phyloP scores from a whole-genome alignment of 1,140 invertebrate genomes.

The Euglossa dilemma region DNA sequence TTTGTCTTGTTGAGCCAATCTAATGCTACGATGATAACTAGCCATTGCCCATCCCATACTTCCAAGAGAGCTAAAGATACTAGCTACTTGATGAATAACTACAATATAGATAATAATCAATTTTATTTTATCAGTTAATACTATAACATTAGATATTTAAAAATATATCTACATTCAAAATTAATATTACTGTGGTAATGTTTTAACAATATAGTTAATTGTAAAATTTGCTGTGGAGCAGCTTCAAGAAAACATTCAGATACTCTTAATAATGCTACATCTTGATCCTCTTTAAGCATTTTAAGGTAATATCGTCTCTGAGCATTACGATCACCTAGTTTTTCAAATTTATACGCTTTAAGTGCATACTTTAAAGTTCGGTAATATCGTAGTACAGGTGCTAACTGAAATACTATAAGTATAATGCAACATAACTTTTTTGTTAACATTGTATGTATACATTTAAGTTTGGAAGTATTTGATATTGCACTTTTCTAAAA shows the following conservation, averaged over 20 bases:
- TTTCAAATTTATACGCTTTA: constrained; percentile 81
- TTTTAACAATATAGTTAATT: constrained; percentile 87
- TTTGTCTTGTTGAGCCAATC: constrained; percentile 89
- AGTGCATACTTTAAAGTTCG: constrained; percentile 84
- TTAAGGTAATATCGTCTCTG: constrained; percentile 87
- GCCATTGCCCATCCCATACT: constrained; percentile 94
- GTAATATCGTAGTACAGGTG: constrained; percentile 83
- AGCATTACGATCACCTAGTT: constrained; percentile 76
- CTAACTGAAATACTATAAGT: constrained; percentile 81
- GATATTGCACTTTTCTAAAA: constrained; percentile 39
- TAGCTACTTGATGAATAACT: constrained; percentile 88
- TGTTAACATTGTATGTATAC: constrained; percentile 30
- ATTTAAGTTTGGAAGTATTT: neutral
- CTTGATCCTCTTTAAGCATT: constrained; percentile 92
- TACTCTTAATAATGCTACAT: constrained; percentile 91
- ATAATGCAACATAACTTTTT: constrained; percentile 48
- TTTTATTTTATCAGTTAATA: constrained; percentile 39
- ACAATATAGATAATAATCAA: constrained; percentile 64
- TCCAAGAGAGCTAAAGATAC: constrained; percentile 88
- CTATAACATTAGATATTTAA: constrained; percentile 40
- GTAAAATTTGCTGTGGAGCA: constrained; percentile 93
- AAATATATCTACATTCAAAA: constrained; percentile 76
- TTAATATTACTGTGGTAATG: constrained; percentile 79
- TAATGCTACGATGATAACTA: constrained; percentile 90
- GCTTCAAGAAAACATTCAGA: constrained; percentile 96